Percentiles rank a stretch among this genome's conserved stretches.
Conservation (phyloP, 2,888 invertebrate genomes). For the Oscheius myriophilus region DNA sequence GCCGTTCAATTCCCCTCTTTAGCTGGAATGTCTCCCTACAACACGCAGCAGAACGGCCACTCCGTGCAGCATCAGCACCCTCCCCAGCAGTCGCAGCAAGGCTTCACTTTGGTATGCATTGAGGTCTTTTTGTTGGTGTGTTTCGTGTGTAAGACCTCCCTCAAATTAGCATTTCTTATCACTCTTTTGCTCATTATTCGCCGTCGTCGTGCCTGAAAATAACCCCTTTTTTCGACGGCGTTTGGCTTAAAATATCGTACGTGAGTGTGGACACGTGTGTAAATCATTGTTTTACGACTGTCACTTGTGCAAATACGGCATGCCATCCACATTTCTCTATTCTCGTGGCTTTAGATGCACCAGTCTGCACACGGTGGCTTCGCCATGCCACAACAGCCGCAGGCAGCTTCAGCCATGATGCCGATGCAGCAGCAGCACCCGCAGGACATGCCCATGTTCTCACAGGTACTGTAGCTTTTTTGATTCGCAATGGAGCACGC, state of each 20-base stretch:
- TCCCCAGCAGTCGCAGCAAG: conserved; percentile 6
- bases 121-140: not conserved
- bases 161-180: not conserved
- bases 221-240: no score
- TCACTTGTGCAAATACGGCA: no score
- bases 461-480: conserved; percentile 29
- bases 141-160: not conserved
- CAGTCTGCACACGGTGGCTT: conserved; percentile 40
- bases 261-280: no score
- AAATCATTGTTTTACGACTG: no score
- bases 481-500: not conserved
- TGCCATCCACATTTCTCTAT: not conserved
- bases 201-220: no score
- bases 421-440: conserved; percentile 34
- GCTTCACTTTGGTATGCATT: conserved; percentile 18
- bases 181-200: no score
- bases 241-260: no score
- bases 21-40: conserved; percentile 1
- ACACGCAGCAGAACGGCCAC: conserved; percentile 20
- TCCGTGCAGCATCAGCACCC: not conserved
- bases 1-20: not conserved
- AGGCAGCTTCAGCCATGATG: not conserved
- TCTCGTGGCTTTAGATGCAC: conserved; percentile 35
- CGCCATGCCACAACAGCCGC: conserved; percentile 7
- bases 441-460: conserved; percentile 20